These are phyloP conservation scores for Odontesthes bonariensis DNA, from an alignment of 2,113 vertebrate species.

Conservation along the genomic window DNA sequence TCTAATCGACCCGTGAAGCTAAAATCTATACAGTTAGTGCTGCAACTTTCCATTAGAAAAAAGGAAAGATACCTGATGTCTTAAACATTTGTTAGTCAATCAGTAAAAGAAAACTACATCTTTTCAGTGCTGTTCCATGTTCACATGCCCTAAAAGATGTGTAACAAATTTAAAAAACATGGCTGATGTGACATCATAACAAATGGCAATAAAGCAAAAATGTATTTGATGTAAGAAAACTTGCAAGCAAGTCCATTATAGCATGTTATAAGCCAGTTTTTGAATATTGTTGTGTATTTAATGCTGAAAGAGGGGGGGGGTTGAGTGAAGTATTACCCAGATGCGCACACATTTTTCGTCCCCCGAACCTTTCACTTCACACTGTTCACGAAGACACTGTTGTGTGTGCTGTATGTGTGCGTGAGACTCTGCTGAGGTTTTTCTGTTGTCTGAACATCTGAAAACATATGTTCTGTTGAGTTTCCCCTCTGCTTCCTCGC, in stretches of 20 bases:
- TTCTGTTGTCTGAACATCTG: slow-evolving; percentile 57
- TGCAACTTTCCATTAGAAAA: background rate
- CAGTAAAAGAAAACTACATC: too few species aligned
- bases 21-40: too few species aligned
- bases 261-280: slow-evolving; percentile 31
- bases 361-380: slow-evolving; percentile 26
- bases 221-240: too few species aligned
- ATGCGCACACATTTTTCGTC: slow-evolving; percentile 31
- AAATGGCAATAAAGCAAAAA: too few species aligned
- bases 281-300: background rate
- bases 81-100: background rate
- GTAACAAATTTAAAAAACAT: too few species aligned
- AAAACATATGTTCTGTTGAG: slow-evolving; percentile 58
- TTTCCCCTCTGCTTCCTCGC: slow-evolving; percentile 56
- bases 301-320: background rate
- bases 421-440: slow-evolving; percentile 42
- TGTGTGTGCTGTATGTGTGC: slow-evolving; percentile 31
- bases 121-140: too few species aligned
- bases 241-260: background rate
- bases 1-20: background rate
- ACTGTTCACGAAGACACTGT: slow-evolving; percentile 54
- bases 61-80: background rate
- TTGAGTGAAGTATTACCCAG: slow-evolving; percentile 23
- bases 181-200: too few species aligned
- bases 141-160: too few species aligned